Percentiles rank a stretch among this genome's conserved stretches.
Evolutionary conservation across 2,888 invertebrate species (phyloP).

Genomic region (Mythimna ferrago): DNA sequence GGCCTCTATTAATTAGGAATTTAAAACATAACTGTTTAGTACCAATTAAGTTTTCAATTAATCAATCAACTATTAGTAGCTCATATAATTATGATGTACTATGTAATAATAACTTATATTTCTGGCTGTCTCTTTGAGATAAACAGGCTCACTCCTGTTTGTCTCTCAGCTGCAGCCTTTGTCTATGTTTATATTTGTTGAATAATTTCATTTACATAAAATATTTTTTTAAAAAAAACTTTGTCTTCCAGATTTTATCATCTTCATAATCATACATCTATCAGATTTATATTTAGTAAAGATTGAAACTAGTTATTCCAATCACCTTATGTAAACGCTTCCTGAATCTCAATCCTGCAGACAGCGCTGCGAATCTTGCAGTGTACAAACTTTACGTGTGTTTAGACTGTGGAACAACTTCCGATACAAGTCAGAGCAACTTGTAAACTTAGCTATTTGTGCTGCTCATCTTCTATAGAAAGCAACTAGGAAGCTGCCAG

Average conservation of each 20-base stretch:
- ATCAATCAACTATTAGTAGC: too few relatives aligned
- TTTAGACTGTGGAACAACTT: conserved; percentile 30
- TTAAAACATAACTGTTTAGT: too few relatives aligned
- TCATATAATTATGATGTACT: too few relatives aligned
- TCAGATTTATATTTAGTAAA: neutral
- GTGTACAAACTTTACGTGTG: conserved; percentile 26
- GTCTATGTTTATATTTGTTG: too few relatives aligned
- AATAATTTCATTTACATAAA: too few relatives aligned
- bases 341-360: conserved; percentile 16
- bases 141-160: too few relatives aligned
- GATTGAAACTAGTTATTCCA: conserved; percentile 1
- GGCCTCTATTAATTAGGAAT: too few relatives aligned
- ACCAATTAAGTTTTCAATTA: too few relatives aligned
- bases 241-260: too few relatives aligned
- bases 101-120: too few relatives aligned
- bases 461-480: conserved; percentile 6
- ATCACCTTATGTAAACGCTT: conserved; percentile 19
- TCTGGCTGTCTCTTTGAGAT: too few relatives aligned
- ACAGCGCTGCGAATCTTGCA: conserved; percentile 6
- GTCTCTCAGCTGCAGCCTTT: too few relatives aligned
- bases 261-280: neutral
- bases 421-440: conserved; percentile 19
- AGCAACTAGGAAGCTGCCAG: neutral
- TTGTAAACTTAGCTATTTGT: conserved; percentile 25
- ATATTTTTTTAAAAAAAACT: neutral